Evolutionary conservation across 2,113 vertebrate species (phyloP), one percentile per base, ranked within the genome.

Genomic region (Phalacrocorax pelagicus): DNA sequence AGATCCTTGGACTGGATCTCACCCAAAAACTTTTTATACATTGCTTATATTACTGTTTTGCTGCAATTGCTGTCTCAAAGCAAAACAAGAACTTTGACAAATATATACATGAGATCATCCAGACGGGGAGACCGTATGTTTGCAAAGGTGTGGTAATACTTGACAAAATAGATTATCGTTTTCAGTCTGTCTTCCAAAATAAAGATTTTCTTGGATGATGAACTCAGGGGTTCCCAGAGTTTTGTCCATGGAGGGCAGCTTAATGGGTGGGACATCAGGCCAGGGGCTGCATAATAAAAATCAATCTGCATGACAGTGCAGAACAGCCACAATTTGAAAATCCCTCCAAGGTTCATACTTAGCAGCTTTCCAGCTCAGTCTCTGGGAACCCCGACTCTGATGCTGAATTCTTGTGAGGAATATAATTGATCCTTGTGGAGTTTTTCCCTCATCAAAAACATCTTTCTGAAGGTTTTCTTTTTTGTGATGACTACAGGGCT

Each of bases 111-210:
- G 94, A 93, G 58, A 83, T 94, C 96, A 96, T 86, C 69, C 61
- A 84, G 88, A 92, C 0, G 1, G 94, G 67, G 72, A 93, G 49
- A 88, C 42, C 66, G 20, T 55, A 58, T 78, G 38, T 78, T 96
- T 93, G 86, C 27, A 95, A 65, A 95, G 92, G 72, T 93, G 57
- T 92, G 69, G 79, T 84, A 96, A 94, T 73, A 52, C 57, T 89
- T 88, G 69, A 92, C 86, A 84, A 94, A 96, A 89, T 0, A 91
- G 82, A 92, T 63, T 61, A 71, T 90, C 82, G 81, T 81, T 86
- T 88, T 90, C 80, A 58, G 40, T 66, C 47, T 74, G n/a, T 93
- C 81, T 94, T 97, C 86, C 69, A 94, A 97, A 93, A 86, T 17
- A 94, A 94, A 91, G 75, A 81, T 86, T 83, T 86, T 86, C 63